Percentiles rank a stretch among this genome's conserved stretches.
Conservation (phyloP, 1,140 invertebrate genomes). For the Anoplophora glabripennis region DNA sequence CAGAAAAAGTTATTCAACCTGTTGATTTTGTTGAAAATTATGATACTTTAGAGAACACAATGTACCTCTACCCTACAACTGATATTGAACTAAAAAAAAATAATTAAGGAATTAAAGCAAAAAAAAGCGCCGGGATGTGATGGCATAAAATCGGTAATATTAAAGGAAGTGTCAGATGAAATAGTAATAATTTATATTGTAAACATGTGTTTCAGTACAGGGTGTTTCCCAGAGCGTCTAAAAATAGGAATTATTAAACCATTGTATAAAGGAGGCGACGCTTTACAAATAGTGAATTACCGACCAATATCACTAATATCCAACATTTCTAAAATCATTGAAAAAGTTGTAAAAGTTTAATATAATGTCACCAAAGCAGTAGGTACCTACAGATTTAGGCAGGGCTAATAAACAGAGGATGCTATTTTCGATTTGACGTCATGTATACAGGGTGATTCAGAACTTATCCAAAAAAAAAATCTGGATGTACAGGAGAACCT, state of each 20-base stretch:
- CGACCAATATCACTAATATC: constrained; percentile 32
- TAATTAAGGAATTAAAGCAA: too few species aligned
- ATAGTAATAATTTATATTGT: constrained; percentile 20
- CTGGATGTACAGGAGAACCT: too few species aligned
- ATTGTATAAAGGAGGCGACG: constrained; percentile 26
- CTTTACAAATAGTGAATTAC: constrained; percentile 25
- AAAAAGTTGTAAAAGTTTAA: constrained; percentile 20
- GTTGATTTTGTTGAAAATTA: too few species aligned
- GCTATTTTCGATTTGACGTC: neutral
- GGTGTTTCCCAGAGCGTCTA: constrained; percentile 23
- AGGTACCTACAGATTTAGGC: neutral
- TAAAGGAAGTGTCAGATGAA: constrained; percentile 14
- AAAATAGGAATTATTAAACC: constrained; percentile 31
- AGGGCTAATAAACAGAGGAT: constrained; percentile 1
- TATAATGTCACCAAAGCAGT: neutral
- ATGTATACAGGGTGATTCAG: too few species aligned
- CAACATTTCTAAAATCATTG: constrained; percentile 29
- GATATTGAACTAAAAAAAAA: too few species aligned
- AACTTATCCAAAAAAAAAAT: too few species aligned
- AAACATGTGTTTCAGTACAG: constrained; percentile 16
- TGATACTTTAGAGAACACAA: too few species aligned
- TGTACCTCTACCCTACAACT: too few species aligned
- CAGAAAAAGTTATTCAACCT: too few species aligned
- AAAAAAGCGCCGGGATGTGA: constrained; percentile 12
- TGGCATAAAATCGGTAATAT: constrained; percentile 8